Conservation (phyloP, 2,797 vertebrate species). For the Enteromius trimaculatus region DNA sequence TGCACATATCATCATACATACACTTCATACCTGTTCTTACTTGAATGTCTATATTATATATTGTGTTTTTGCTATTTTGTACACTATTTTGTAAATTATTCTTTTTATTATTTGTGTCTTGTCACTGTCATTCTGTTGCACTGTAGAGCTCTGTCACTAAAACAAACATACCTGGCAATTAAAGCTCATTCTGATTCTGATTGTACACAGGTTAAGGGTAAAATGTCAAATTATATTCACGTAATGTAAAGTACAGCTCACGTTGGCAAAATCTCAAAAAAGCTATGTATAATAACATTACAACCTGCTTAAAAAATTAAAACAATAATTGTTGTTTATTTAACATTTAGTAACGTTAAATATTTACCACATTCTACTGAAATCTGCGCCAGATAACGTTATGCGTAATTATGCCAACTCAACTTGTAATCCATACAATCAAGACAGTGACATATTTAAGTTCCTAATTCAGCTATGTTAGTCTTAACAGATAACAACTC, state of each 20-base stretch:
- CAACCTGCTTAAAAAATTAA: not conserved
- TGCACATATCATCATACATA: too few species aligned
- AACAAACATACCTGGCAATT: too few species aligned
- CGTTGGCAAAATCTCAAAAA: not conserved
- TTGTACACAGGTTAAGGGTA: too few species aligned
- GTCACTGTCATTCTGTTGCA: not conserved
- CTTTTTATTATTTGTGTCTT: too few species aligned
- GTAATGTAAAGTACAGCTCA: not conserved
- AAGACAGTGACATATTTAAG: not conserved
- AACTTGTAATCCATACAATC: not conserved
- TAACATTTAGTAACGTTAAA: not conserved
- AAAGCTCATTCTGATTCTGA: too few species aligned
- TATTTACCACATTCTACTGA: not conserved
- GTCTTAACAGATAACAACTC: not conserved
- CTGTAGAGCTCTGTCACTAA: too few species aligned
- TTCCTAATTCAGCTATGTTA: not conserved
- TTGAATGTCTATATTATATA: too few species aligned
- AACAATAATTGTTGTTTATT: not conserved
- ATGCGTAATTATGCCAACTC: not conserved
- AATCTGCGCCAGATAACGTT: not conserved
- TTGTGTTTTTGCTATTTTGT: too few species aligned
- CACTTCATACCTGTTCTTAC: too few species aligned
- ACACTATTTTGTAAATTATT: too few species aligned
- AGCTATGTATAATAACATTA: not conserved
- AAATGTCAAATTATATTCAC: not conserved